Base-by-base conservation (phyloP, 35 echinoderm and acorn worm genomes). In the Diadema setosum region DNA sequence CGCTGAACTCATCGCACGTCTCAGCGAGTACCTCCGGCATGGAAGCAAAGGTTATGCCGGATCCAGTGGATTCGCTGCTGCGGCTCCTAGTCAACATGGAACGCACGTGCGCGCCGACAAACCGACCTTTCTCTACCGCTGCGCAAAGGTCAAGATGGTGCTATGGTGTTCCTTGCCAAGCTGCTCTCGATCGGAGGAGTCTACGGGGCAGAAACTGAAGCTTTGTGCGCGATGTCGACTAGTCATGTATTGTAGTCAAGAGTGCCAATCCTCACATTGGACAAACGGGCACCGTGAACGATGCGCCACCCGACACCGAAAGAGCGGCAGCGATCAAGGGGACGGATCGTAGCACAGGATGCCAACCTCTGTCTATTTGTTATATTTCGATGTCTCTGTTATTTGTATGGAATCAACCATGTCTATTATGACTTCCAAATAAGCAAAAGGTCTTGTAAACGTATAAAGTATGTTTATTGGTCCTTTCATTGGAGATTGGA, bases 211-310 rank as follows among this genome's bases (percentile, higher is more conserved):
- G 59, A 95, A 95, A 61, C 89, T 95, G 20, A 80, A 90, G n/a
- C 60, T 95, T 42, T 95, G 93, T 80, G 84, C 94, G 18, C 85
- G 89, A 65, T 96, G 94, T 46, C 46, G 94, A 69, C 65, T 96
- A 42, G 83, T 90, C 36, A 86, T 90, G 82, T 96, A 96, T 39
- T 96, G 94, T 23, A 89, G 89, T 73, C 90, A 96, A 42, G 89
- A 91, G 7, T 96, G 94, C 49, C 94, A 96, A 57, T 56, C 65
- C 34, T 96, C 70, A 40, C 94, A 96, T 45, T 96, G 94, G 94
- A 96, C 86, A 27, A 90, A 91, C 26, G 91, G 94, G 34, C 94
- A 96, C 39, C 73, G 73, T 4, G 73, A 78, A 78, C 33, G 73
- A 41, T 78, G 73, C 24, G 73, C 27, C 11, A 78, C 34, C 44